Conservation (phyloP, 2,113 vertebrate genomes). For the Callorhinus ursinus region DNA sequence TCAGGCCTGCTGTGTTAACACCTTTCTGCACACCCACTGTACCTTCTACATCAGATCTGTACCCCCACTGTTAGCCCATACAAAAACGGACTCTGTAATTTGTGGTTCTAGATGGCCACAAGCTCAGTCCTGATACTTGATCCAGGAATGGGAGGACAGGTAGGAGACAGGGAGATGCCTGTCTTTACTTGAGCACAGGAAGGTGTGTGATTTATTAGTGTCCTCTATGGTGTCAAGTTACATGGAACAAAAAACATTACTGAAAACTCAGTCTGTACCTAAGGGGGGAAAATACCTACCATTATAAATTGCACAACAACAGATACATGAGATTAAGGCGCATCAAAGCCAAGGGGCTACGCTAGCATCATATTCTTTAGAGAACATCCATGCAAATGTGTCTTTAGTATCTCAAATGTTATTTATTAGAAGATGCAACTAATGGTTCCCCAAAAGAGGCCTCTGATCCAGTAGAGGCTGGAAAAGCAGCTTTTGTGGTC, state of each 20-base stretch:
- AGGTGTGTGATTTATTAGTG: slow-evolving; percentile 6
- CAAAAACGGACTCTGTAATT: background rate
- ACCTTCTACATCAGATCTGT: background rate
- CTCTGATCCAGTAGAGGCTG: slow-evolving; percentile 60
- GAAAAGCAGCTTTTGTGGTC: slow-evolving; percentile 77
- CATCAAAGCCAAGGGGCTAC: background rate
- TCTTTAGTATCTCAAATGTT: slow-evolving; percentile 50
- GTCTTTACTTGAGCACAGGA: background rate
- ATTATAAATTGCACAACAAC: background rate
- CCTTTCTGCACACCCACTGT: background rate
- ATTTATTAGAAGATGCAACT: slow-evolving; percentile 48
- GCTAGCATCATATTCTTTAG: slow-evolving; percentile 29
- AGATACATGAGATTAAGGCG: slow-evolving; percentile 18
- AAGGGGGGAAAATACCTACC: background rate
- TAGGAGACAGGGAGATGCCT: background rate
- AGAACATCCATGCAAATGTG: background rate
- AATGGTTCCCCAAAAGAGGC: slow-evolving; percentile 33
- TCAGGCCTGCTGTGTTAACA: background rate
- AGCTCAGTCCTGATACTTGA: background rate
- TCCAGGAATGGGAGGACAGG: background rate
- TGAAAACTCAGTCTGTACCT: slow-evolving; percentile 21
- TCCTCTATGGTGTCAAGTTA: background rate
- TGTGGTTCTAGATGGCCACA: background rate
- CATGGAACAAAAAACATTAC: slow-evolving; percentile 5
- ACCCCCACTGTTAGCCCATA: background rate